These are phyloP conservation scores for Mastigias papua DNA, from an alignment of 30 jellyfish, hydroid and myxozoan genomes.

Conservation along the genomic window DNA sequence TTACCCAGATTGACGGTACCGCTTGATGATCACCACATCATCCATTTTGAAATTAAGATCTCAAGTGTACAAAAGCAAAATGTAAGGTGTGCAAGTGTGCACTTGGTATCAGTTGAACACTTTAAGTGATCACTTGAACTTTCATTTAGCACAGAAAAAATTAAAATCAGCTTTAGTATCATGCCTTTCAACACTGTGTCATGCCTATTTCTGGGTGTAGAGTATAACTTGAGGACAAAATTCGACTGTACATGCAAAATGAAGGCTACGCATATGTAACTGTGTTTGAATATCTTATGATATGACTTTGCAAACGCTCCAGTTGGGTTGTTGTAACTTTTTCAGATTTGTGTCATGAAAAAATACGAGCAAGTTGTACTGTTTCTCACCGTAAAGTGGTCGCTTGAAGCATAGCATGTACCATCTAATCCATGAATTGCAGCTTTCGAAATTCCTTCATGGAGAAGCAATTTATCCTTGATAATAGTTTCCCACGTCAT, in stretches of 20 bases:
- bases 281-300: too few species aligned
- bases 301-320: too few species aligned
- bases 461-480: conserved; percentile 34
- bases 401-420: conserved; percentile 64
- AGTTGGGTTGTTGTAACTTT: too few species aligned
- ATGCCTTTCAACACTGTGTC: neutral
- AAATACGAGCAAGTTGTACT: neutral
- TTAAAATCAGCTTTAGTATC: neutral
- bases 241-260: neutral
- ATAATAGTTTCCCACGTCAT: conserved; percentile 71
- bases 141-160: neutral
- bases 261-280: too few species aligned
- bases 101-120: too few species aligned
- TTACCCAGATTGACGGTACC: too few species aligned
- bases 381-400: conserved; percentile 25
- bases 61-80: too few species aligned
- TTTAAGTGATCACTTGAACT: too few species aligned
- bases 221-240: neutral
- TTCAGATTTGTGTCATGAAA: too few species aligned
- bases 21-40: too few species aligned
- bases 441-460: conserved; percentile 51
- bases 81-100: too few species aligned
- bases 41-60: too few species aligned
- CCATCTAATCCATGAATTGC: conserved; percentile 69
- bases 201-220: neutral